phyloP scores from a whole-genome alignment of 1,140 invertebrate species.

The Lepidurus arcticus region DNA sequence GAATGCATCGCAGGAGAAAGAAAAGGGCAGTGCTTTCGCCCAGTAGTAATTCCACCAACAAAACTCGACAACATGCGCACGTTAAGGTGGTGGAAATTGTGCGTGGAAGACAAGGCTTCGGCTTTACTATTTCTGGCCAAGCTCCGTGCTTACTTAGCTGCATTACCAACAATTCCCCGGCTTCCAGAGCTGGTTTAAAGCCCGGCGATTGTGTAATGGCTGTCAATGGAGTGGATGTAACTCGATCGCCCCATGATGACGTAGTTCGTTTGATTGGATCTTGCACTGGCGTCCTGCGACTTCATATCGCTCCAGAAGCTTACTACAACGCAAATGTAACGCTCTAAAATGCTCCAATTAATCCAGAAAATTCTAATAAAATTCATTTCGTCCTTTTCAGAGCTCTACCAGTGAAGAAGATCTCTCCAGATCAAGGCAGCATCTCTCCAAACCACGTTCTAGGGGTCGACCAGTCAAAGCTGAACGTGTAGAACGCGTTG shows the following conservation, averaged over 20 bases:
- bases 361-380: not conserved
- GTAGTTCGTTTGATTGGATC: constrained; percentile 83
- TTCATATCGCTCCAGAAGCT: constrained; percentile 76
- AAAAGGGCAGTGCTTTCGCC: not conserved
- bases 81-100: constrained; percentile 62
- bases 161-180: constrained; percentile 76
- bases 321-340: constrained; percentile 57
- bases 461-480: not conserved
- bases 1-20: not conserved
- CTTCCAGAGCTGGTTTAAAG: constrained; percentile 73
- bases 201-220: constrained; percentile 86
- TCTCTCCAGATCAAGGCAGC: not conserved
- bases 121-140: constrained; percentile 89
- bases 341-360: not conserved
- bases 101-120: constrained; percentile 77
- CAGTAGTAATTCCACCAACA: not conserved
- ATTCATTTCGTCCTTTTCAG: not conserved
- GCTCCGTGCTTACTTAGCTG: constrained; percentile 83
- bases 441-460: not conserved
- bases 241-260: constrained; percentile 82
- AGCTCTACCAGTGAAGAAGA: not conserved
- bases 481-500: not conserved
- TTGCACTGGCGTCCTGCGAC: constrained; percentile 66
- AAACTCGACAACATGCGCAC: not conserved
- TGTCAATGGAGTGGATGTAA: constrained; percentile 83